Conservation (phyloP, 2,797 vertebrate genomes). For the Myripristis murdjan region DNA sequence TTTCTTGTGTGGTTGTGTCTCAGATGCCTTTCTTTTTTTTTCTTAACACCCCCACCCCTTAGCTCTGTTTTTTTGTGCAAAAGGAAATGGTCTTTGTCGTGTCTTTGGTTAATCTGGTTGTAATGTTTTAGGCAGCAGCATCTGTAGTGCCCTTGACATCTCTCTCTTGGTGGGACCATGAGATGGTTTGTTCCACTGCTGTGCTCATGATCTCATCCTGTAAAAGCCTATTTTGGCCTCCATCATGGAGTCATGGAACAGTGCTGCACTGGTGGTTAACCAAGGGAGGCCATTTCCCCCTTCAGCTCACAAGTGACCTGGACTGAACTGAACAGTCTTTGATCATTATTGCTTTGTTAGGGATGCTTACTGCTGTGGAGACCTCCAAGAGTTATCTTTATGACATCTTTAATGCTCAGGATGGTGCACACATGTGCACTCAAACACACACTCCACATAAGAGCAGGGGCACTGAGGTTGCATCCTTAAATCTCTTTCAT, state of each 20-base stretch:
- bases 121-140: not conserved
- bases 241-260: slow-evolving; percentile 45
- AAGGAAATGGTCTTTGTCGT: not conserved
- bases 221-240: slow-evolving; percentile 62
- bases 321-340: slow-evolving; percentile 51
- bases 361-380: slow-evolving; percentile 15
- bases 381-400: slow-evolving; percentile 1
- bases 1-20: slow-evolving; percentile 32
- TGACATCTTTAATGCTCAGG: too few species aligned
- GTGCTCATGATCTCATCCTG: slow-evolving; percentile 76
- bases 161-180: slow-evolving; percentile 49
- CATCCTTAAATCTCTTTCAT: too few species aligned
- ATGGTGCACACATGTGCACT: too few species aligned
- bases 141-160: slow-evolving; percentile 28
- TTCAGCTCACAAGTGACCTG: slow-evolving; percentile 48
- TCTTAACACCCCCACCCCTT: not conserved
- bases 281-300: slow-evolving; percentile 20
- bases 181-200: slow-evolving; percentile 79
- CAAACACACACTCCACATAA: too few species aligned
- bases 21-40: slow-evolving; percentile 24
- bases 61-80: slow-evolving; percentile 16
- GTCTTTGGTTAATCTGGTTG: not conserved
- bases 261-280: slow-evolving; percentile 71
- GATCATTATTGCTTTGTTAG: slow-evolving; percentile 25
- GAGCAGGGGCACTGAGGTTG: too few species aligned